Evolutionary conservation across 2,797 vertebrate genomes (phyloP).

Genomic region (Octomys mimax): DNA sequence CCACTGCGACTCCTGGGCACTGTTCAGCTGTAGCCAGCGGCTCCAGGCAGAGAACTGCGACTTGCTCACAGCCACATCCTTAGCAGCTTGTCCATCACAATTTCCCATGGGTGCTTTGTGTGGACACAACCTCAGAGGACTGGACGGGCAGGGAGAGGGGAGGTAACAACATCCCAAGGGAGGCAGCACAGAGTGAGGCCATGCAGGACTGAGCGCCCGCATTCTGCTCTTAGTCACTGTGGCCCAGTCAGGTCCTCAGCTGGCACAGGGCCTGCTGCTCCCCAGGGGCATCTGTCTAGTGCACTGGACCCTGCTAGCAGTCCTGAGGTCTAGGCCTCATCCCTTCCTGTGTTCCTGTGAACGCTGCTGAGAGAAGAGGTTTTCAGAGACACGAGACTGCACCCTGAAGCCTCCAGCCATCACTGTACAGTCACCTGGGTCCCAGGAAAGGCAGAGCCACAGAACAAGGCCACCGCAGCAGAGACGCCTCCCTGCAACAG

Average conservation of each 20-base stretch:
- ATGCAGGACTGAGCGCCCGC: no score
- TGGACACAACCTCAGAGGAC: not conserved
- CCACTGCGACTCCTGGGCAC: slow-evolving; percentile 70
- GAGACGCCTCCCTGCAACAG: no score
- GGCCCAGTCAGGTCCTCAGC: not conserved
- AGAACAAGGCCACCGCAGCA: no score
- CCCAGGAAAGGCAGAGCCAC: not conserved
- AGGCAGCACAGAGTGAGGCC: no score
- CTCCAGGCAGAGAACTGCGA: slow-evolving; percentile 62
- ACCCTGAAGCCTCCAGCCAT: not conserved
- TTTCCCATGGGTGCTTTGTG: slow-evolving; percentile 48
- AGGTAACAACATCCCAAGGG: not conserved
- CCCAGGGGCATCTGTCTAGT: not conserved
- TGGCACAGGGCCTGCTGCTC: not conserved
- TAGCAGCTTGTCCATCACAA: slow-evolving; percentile 52
- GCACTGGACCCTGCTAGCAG: not conserved
- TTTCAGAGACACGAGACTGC: not conserved
- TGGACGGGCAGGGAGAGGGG: slow-evolving; percentile 19
- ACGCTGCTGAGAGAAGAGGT: not conserved
- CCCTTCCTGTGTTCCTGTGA: not conserved
- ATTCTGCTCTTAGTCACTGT: not conserved
- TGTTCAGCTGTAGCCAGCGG: slow-evolving; percentile 73
- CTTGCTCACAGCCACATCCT: slow-evolving; percentile 68
- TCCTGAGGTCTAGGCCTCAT: not conserved
- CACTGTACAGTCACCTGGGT: not conserved